These are phyloP conservation scores for Homarus gammarus DNA, from an alignment of 2,888 invertebrate species.

Conservation along the genomic window DNA sequence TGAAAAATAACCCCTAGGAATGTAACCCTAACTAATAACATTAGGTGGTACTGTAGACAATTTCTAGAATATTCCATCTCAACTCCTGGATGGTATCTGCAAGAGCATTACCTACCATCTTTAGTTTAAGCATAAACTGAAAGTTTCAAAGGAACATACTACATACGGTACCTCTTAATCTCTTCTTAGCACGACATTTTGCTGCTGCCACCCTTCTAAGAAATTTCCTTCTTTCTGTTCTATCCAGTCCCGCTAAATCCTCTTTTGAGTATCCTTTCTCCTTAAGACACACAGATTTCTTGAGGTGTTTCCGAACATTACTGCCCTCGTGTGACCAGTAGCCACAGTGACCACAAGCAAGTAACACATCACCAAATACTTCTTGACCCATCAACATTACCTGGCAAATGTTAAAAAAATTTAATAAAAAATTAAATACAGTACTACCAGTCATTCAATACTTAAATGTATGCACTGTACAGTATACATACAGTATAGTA, in stretches of 20 bases:
- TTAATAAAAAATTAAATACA: background rate
- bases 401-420: constrained; percentile 27
- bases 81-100: too few species aligned
- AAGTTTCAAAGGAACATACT: too few species aligned
- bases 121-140: too few species aligned
- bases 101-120: too few species aligned
- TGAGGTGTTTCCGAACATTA: constrained; percentile 66
- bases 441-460: background rate
- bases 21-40: too few species aligned
- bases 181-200: constrained; percentile 68
- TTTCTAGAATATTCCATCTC: too few species aligned
- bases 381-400: constrained; percentile 71
- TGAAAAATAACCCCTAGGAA: too few species aligned
- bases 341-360: constrained; percentile 70
- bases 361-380: constrained; percentile 68
- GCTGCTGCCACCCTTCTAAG: constrained; percentile 62
- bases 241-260: constrained; percentile 64
- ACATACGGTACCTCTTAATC: constrained; percentile 54
- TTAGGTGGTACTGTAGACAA: too few species aligned
- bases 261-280: constrained; percentile 58
- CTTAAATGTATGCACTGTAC: too few species aligned
- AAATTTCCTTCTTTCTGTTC: constrained; percentile 63
- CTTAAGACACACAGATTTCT: constrained; percentile 68
- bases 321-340: constrained; percentile 69
- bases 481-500: too few species aligned